These are phyloP conservation scores for Nipponacmea schrenckii DNA, from an alignment of 2,888 invertebrate species.

Conservation along the genomic window DNA sequence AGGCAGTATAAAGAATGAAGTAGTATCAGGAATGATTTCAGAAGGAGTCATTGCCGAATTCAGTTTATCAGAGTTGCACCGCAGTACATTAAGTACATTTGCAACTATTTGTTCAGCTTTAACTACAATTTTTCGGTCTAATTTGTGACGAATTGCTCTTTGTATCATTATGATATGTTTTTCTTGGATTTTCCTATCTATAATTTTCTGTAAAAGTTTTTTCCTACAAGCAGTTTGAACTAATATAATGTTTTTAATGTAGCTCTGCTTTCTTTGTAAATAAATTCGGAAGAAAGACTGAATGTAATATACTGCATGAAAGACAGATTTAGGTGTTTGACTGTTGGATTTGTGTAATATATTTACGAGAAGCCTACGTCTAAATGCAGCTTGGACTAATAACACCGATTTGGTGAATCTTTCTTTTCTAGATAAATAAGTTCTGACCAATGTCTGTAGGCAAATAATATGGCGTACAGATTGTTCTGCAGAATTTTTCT, in stretches of 20 bases:
- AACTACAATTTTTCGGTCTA: neutral
- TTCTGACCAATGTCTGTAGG: neutral
- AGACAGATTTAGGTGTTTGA: neutral
- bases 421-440: neutral
- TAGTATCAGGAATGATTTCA: neutral
- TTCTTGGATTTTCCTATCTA: neutral
- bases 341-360: neutral
- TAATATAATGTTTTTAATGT: neutral
- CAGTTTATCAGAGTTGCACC: neutral
- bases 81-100: neutral
- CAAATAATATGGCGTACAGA: neutral
- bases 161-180: neutral
- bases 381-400: neutral
- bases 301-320: neutral
- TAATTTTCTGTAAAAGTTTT: neutral
- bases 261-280: neutral
- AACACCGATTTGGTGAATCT: neutral
- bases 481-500: neutral
- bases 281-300: neutral
- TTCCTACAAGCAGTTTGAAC: neutral
- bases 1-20: neutral
- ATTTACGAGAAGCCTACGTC: neutral
- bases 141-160: neutral
- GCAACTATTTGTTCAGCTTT: neutral
- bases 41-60: neutral